Evolutionary conservation across 2,113 vertebrate species (phyloP).

Genomic region (Phrynosoma platyrhinos): DNA sequence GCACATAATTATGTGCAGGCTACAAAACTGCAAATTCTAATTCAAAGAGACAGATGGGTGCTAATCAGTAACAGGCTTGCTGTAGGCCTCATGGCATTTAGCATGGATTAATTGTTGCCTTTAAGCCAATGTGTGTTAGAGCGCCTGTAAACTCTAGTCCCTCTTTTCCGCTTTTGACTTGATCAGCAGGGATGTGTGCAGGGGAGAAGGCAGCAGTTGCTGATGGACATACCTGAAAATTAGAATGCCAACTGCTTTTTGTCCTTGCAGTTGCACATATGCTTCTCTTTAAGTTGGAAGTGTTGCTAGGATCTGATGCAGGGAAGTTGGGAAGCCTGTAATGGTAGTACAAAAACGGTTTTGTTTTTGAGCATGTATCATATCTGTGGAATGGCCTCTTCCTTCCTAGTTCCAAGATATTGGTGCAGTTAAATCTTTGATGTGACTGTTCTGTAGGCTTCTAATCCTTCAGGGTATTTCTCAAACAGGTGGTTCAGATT

Average conservation of each 20-base stretch:
- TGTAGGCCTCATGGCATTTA: conserved; percentile 18
- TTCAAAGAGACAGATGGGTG: conserved; percentile 68
- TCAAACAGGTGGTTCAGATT: conserved; percentile 72
- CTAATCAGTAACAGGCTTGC: conserved; percentile 69
- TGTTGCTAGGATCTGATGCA: conserved; percentile 1
- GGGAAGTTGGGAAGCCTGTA: background rate
- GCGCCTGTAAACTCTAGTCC: conserved; percentile 4
- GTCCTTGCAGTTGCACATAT: background rate
- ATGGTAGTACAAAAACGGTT: fast-evolving
- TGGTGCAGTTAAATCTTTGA: background rate
- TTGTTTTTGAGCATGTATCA: fast-evolving
- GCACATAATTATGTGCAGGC: conserved; percentile 62
- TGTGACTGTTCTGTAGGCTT: conserved; percentile 34
- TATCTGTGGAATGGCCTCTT: conserved; percentile 23
- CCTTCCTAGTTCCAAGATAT: fast-evolving
- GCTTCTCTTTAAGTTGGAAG: background rate
- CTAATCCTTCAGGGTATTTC: conserved; percentile 57
- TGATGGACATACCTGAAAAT: background rate
- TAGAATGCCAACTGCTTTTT: background rate
- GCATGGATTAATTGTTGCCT: conserved; percentile 68
- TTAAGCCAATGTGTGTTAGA: conserved; percentile 43
- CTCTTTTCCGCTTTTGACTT: conserved; percentile 16
- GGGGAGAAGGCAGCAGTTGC: fast-evolving
- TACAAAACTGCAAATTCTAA: conserved; percentile 61
- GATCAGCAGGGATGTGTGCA: background rate